A percentile compares a stretch with the other conserved stretches of the same genome.
Conservation (phyloP, 2,113 vertebrate species). For the Typhlomys cinereus region DNA sequence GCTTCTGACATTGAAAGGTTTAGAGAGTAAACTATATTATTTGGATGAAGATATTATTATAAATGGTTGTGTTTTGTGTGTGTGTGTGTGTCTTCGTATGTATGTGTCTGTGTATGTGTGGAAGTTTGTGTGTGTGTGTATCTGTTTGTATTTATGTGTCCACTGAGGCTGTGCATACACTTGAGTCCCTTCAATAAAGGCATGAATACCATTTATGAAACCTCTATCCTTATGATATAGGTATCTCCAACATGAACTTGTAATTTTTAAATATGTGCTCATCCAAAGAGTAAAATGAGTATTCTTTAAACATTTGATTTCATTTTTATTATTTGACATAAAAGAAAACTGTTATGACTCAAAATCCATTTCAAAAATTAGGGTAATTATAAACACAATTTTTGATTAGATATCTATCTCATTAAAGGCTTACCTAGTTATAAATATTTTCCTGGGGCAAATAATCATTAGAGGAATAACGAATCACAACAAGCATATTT, state of each 20-base stretch:
- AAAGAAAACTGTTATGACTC: background rate
- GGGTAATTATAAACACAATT: background rate
- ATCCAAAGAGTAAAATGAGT: background rate
- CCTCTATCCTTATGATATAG: background rate
- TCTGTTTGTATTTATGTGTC: too few relatives aligned
- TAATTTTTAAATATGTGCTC: background rate
- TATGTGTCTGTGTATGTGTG: too few relatives aligned
- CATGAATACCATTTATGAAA: background rate
- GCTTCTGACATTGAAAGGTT: too few relatives aligned
- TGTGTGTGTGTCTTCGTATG: too few relatives aligned
- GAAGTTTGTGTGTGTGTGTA: background rate
- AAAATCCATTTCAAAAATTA: background rate
- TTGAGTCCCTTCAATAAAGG: background rate
- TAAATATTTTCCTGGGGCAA: background rate
- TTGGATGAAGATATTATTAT: too few relatives aligned
- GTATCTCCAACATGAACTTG: background rate
- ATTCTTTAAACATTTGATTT: background rate
- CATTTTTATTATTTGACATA: background rate
- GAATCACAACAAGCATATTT: background rate
- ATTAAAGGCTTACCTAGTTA: background rate
- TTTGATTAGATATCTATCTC: background rate
- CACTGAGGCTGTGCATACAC: background rate
- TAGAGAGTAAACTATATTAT: too few relatives aligned
- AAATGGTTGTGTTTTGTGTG: too few relatives aligned
- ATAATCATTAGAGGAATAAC: background rate